A percentile compares a stretch with the other conserved stretches of the same genome.
These are phyloP conservation scores for Acleris literana DNA, from an alignment of 2,888 invertebrate genomes.

Conservation along the genomic window DNA sequence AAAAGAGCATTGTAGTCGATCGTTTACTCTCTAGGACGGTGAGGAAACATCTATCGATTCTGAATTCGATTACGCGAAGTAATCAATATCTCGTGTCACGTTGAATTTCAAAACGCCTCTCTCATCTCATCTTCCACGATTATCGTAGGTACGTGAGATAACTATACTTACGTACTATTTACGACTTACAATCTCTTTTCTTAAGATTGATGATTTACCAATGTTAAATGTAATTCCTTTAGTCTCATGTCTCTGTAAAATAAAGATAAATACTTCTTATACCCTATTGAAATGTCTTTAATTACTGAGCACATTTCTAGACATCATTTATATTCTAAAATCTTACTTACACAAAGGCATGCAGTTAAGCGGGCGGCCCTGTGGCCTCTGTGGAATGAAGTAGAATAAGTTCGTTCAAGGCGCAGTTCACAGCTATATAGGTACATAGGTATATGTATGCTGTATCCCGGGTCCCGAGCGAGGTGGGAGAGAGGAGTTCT, in stretches of 20 bases:
- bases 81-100: conserved; percentile 8
- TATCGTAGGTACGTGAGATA: neutral
- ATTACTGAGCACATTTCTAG: conserved; percentile 8
- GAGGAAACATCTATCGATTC: conserved; percentile 60
- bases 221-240: no score
- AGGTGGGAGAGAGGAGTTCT: conserved; percentile 63
- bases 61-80: conserved; percentile 49
- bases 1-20: conserved; percentile 70
- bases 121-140: neutral
- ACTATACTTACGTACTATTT: neutral
- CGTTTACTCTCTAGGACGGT: conserved; percentile 56
- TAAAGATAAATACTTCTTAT: neutral
- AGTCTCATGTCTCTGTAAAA: neutral
- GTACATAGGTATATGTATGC: conserved; percentile 20
- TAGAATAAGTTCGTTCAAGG: conserved; percentile 36
- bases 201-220: no score
- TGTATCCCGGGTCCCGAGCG: conserved; percentile 43
- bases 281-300: conserved; percentile 7
- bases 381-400: conserved; percentile 35
- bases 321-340: conserved; percentile 14
- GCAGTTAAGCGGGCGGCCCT: conserved; percentile 23
- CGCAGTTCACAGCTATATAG: conserved; percentile 6
- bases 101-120: neutral
- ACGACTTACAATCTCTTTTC: no score
- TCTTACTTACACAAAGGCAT: conserved; percentile 17